Percentiles rank a stretch among this genome's conserved stretches.
Conservation (phyloP, 2,113 vertebrate genomes). For the Rhegmatorhina hoffmannsi region DNA sequence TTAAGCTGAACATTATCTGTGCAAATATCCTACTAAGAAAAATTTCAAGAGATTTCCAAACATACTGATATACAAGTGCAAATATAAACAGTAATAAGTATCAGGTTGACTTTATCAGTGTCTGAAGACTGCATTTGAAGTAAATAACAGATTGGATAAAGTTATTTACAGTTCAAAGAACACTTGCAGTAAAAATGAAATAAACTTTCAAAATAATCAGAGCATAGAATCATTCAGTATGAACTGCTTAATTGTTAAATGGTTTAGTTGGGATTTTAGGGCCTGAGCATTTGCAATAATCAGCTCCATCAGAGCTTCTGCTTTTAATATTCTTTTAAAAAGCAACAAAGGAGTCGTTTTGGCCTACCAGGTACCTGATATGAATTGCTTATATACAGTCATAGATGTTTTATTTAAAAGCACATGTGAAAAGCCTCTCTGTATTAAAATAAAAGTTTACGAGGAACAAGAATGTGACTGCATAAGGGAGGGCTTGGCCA, state of each 20-base stretch:
- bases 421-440: neutral
- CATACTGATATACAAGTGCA: neutral
- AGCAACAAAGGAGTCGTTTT: neutral
- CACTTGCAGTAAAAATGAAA: neutral
- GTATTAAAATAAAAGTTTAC: neutral
- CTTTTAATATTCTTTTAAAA: neutral
- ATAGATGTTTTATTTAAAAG: neutral
- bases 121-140: neutral
- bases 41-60: neutral
- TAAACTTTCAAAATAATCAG: neutral
- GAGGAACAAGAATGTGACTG: neutral
- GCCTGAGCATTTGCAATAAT: neutral
- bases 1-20: neutral
- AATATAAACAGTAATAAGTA: neutral
- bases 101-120: neutral
- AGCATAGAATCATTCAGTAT: neutral
- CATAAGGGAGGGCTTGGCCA: neutral
- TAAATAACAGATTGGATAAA: slow-evolving; percentile 3
- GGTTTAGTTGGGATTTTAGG: neutral
- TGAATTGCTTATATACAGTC: neutral
- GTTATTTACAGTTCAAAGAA: neutral
- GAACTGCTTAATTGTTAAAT: neutral
- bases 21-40: neutral
- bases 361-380: neutral
- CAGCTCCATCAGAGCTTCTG: neutral